Evolutionary conservation across 2,888 invertebrate species (phyloP), one percentile per base, ranked within the genome.

Genomic region (Toxonevra muliebris): DNA sequence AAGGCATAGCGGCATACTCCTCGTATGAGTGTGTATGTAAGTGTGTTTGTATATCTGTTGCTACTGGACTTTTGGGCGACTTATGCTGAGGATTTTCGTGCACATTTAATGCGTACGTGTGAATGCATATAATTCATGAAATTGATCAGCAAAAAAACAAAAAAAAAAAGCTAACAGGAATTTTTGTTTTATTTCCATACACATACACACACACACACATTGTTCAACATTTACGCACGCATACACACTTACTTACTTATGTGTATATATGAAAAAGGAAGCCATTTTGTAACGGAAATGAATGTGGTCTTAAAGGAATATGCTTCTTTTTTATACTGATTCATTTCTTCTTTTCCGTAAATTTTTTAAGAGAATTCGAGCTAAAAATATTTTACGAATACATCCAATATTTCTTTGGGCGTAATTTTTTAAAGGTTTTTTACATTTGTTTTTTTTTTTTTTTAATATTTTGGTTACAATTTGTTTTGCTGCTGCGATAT

Each of bases 41-140:
- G 58, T 58, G 19, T 54, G 40, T 57, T 57, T 68, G 65, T 61
- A 66, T 53, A 61, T 58, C 52, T 41, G 40, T n/a, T n/a, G 20
- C 53, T 11, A 48, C 17, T 53, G 53, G 59, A 60, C 65, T 60
- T 60, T 60, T 55, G 30, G 57, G 40, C 64, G 64, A 64, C 48
- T 64, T 64, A 57, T 43, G 45, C 45, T 60, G 52, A 41, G 19
- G 65, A 69, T 69, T 69, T 69, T 61, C 57, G 61, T 61, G 60
- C 58, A 59, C 57, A 65, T 69, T 69, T 57, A 65, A 70, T 57
- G 65, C 71, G 66, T 65, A 71, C 69, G 69, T 71, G 69, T 67
- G 71, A 71, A 69, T 62, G 71, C 69, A 69, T 69, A 71, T 71
- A 71, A 71, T 71, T 71, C 67, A 69, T 66, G 58, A 64, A 68